A percentile compares a stretch with the other conserved stretches of the same genome.
phyloP scores from a whole-genome alignment of 2,113 vertebrate species.

The Periophthalmus modestus region DNA sequence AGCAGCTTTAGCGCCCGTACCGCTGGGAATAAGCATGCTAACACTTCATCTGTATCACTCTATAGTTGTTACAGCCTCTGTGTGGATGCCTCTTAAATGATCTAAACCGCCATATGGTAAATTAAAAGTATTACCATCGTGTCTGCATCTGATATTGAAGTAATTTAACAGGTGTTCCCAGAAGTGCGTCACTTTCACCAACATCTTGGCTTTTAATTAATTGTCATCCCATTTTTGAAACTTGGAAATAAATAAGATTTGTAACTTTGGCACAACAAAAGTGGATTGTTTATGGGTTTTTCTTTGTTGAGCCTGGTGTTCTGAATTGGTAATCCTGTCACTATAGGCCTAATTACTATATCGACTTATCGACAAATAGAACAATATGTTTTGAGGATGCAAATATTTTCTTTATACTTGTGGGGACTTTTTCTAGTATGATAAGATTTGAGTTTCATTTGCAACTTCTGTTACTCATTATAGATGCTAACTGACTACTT shows the following conservation, averaged over 20 bases:
- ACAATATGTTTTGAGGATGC: too few relatives aligned
- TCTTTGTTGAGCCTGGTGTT: constrained; percentile 39
- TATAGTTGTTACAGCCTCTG: constrained; percentile 15
- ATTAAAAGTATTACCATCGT: constrained; percentile 25
- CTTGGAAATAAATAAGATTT: constrained; percentile 8
- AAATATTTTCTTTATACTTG: too few relatives aligned
- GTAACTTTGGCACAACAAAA: background rate
- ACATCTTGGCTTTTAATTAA: background rate
- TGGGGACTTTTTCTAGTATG: too few relatives aligned
- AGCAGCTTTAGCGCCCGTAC: constrained; percentile 38
- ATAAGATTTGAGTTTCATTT: too few relatives aligned
- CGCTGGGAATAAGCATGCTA: constrained; percentile 24
- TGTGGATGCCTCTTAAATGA: constrained; percentile 29
- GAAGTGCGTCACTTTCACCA: background rate
- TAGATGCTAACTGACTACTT: too few relatives aligned
- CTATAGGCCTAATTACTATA: too few relatives aligned
- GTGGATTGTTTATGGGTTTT: constrained; percentile 20
- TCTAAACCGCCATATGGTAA: constrained; percentile 20
- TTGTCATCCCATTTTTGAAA: background rate
- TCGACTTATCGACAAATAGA: too few relatives aligned
- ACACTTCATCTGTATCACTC: constrained; percentile 33
- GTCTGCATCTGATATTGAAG: background rate
- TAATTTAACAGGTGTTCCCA: background rate
- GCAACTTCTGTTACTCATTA: too few relatives aligned
- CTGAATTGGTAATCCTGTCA: background rate